Evolutionary conservation across 2,888 invertebrate species (phyloP), one percentile per base, ranked within the genome.

Genomic region (Macroteleia sp.): DNA sequence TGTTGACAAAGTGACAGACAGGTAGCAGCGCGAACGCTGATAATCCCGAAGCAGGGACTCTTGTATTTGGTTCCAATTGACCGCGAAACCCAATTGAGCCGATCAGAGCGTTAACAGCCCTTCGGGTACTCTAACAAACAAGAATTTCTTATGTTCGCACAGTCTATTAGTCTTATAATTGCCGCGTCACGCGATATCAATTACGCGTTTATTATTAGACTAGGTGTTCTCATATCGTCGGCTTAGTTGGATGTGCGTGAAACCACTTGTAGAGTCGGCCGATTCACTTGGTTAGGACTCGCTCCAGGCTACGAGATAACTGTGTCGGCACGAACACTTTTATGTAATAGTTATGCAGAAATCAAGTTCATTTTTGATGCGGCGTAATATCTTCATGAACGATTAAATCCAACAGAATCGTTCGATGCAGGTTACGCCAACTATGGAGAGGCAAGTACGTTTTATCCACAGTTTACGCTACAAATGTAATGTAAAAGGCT

Each of bases 1-100:
- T 81, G 87, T 86, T 88, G 88, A 88, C 88, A 88, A 86, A 86
- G 82, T 88, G 88, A 88, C 82, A 79, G 87, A 86, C 86, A 85
- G 83, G 78, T 67, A 66, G 57, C 69, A 46, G 62, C 78, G 67
- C 57, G 77, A 59, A 78, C 76, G 73, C 59, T 74, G 77, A 83
- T 85, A 82, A 85, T 82, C 77, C 79, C 46, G 69, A 66, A 52
- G 48, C 78, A 75, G 74, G 50, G 77, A 64, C 50, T 81, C 79
- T 79, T 80, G 80, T 73, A 66, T 66, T 54, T 30, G 19, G 62
- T 34, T 56, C 52, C 56, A 44, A 25, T 36, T 57, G 69, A 69
- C 69, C 69, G 69, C 69, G 22, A 76, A 69, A 76, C 76, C 69
- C 50, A 76, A 69, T 76, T 76, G 10, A 69, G 28, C 32, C 19